Evolutionary conservation across 1,140 invertebrate genomes (phyloP).

Genomic region (Panagrolaimus sp.): DNA sequence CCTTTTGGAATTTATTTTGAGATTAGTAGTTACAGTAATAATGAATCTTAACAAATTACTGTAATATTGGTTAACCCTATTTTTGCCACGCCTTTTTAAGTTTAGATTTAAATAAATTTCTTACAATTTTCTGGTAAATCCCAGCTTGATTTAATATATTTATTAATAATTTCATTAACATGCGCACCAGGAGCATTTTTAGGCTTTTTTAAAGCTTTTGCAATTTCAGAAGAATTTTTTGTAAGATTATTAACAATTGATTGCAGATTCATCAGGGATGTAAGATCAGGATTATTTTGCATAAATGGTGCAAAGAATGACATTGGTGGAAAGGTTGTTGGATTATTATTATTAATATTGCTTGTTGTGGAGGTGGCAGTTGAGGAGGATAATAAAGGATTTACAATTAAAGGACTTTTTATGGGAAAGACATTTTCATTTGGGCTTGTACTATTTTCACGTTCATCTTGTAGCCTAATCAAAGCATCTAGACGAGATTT

Average conservation of each 20-base stretch:
- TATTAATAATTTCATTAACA: constrained; percentile 40
- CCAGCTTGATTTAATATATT: constrained; percentile 48
- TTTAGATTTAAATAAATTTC: too few relatives aligned
- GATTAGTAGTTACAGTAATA: too few relatives aligned
- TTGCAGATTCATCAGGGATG: neutral
- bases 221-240: constrained; percentile 17
- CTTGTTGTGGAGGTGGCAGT: neutral
- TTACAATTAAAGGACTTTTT: neutral
- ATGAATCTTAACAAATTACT: too few relatives aligned
- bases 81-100: neutral
- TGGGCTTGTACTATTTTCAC: neutral
- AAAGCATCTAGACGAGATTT: constrained; percentile 30
- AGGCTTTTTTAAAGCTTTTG: constrained; percentile 14
- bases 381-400: neutral
- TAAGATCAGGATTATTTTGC: neutral
- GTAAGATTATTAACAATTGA: neutral
- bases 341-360: too few relatives aligned
- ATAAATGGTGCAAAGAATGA: too few relatives aligned
- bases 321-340: neutral
- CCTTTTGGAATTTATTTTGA: too few relatives aligned
- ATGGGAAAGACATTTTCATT: constrained; percentile 11
- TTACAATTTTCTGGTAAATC: constrained; percentile 40
- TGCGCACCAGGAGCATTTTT: constrained; percentile 21
- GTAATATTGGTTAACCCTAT: too few relatives aligned
- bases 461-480: constrained; percentile 32